Conservation (phyloP, 2,113 vertebrate genomes). For the Leucosticte australis region DNA sequence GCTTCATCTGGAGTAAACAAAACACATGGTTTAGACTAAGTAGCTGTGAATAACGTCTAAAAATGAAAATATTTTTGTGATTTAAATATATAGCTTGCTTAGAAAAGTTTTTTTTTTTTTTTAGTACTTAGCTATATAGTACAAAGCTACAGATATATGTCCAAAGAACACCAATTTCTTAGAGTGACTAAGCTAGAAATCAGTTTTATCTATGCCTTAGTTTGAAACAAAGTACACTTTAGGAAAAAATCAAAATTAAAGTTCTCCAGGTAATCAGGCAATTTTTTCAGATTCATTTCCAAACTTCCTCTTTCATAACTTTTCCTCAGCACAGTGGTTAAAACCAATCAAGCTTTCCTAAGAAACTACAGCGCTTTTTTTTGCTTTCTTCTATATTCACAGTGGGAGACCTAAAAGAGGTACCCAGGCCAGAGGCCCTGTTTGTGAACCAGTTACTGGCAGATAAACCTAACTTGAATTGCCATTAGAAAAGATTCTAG, state of each 20-base stretch:
- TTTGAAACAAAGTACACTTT: not conserved
- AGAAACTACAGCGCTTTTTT: not conserved
- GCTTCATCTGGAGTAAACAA: not conserved
- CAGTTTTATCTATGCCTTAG: not conserved
- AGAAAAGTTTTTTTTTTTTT: not conserved
- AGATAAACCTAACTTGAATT: not conserved
- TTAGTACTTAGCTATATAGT: not conserved
- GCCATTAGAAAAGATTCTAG: not conserved
- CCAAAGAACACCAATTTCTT: not conserved
- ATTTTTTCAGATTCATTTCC: not conserved
- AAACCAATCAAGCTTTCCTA: not conserved
- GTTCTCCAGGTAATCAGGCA: not conserved
- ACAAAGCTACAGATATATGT: not conserved
- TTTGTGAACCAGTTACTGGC: not conserved
- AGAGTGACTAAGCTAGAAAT: not conserved
- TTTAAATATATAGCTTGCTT: not conserved
- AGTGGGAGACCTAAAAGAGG: not conserved
- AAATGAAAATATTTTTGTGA: not conserved
- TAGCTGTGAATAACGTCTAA: not conserved
- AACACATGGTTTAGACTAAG: not conserved
- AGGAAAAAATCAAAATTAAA: not conserved
- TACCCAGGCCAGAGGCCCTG: not conserved
- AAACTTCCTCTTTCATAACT: not conserved
- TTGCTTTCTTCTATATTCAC: not conserved
- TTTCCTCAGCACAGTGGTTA: not conserved